Evolutionary conservation across 2,888 invertebrate genomes (phyloP), one percentile per base, ranked within the genome.

Genomic region (Alsophila aescularia): DNA sequence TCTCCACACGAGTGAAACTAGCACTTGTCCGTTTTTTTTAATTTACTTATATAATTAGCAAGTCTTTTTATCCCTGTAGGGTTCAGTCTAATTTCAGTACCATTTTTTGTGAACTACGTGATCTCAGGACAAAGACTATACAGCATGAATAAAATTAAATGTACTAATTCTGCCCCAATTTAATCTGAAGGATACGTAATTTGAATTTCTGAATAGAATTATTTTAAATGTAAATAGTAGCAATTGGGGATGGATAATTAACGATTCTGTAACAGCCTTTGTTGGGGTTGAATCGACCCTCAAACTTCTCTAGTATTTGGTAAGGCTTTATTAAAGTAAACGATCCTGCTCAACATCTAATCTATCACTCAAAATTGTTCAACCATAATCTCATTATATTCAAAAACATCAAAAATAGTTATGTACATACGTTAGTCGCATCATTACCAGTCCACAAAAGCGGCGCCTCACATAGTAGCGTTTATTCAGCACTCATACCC

Each of bases 201-300:
- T 81, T 79, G 69, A 74, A 81, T 80, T 77, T 72, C 68, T 67
- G 72, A 80, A 79, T 77, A 49, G 45, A 60, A 42, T 35, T 32
- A 29, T 45, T 36, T 34, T 14, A 35, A 39, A 48, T 40, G 48
- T 39, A 48, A 48, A 48, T 32, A 48, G 48, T 39, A 32, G 13
- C 21, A 40, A 39, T 32, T 39, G 47, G 31, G 48, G 32, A 18
- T 18, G 21, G 40, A 40, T 32, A 21, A 40, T 48, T 39, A 48
- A 31, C 18, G 15, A 48, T 40, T 48, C 31, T 14, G 9, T 40
- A 14, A 40, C 29, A 2, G 10, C 37, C 29, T 29, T 47, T 37
- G 47, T 29, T 31, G n/a, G 10, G 10, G 29, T 37, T 14, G 18
- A 31, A 45, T 29, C 8, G 29, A 8, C 27, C 18, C 10, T 31